Conservation (phyloP, 2,888 invertebrate species). For the Listrodromus nycthemerus region DNA sequence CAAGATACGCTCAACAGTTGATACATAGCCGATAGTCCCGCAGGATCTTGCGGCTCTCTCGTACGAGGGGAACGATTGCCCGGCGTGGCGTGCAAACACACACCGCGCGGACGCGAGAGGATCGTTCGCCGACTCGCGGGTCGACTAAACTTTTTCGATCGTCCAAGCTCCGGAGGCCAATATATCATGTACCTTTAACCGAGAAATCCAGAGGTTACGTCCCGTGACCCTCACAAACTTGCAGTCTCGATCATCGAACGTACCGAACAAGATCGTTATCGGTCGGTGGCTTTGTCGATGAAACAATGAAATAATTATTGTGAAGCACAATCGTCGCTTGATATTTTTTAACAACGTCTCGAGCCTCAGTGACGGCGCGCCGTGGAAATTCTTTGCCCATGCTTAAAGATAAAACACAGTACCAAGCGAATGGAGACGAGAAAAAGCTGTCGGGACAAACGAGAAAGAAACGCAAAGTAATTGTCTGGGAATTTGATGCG, state of each 20-base stretch:
- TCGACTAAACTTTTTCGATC: conserved; percentile 63
- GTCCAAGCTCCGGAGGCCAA: conserved; percentile 48
- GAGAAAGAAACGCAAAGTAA: conserved; percentile 51
- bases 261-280: conserved; percentile 53
- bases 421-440: conserved; percentile 26
- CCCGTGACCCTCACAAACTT: conserved; percentile 48
- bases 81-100: neutral
- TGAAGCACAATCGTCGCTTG: conserved; percentile 1
- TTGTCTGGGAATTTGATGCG: conserved; percentile 50
- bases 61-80: neutral
- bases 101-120: conserved; percentile 1
- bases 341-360: neutral
- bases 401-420: neutral
- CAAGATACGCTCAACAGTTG: conserved; percentile 68
- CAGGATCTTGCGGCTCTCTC: conserved; percentile 43
- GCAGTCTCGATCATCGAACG: conserved; percentile 57
- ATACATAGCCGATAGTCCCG: conserved; percentile 70
- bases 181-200: conserved; percentile 55
- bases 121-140: conserved; percentile 35
- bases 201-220: conserved; percentile 48
- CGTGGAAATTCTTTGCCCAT: conserved; percentile 25
- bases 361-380: neutral
- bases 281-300: conserved; percentile 18
- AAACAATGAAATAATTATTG: conserved; percentile 55
- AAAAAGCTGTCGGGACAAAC: conserved; percentile 34